Percentiles rank a stretch among this genome's conserved stretches.
Evolutionary conservation across 2,113 vertebrate species (phyloP).

Genomic region (Quiscalus mexicanus): DNA sequence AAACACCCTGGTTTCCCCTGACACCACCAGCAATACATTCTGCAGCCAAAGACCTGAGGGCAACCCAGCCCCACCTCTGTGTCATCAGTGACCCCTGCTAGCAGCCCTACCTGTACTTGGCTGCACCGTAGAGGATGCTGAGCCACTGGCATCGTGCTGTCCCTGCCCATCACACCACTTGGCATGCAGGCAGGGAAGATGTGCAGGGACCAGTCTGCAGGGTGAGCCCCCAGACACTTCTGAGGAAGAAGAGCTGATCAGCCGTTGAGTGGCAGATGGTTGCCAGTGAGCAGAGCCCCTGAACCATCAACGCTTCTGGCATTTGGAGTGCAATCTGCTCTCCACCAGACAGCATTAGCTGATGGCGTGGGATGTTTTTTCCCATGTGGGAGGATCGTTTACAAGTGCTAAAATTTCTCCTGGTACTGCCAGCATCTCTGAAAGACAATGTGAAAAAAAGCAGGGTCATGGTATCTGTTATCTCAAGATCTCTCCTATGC

Average conservation of each 20-base stretch:
- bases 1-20: not conserved
- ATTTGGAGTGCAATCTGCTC: not conserved
- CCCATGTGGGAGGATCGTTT: not conserved
- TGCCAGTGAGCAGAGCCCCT: not conserved
- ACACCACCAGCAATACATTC: not conserved
- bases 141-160: not conserved
- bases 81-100: not conserved
- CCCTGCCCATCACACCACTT: not conserved
- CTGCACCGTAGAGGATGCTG: not conserved
- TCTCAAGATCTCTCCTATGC: not conserved
- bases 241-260: not conserved
- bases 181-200: not conserved
- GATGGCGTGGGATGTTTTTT: accelerated
- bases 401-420: not conserved
- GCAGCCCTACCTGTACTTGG: not conserved
- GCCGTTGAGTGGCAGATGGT: accelerated
- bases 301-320: not conserved
- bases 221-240: not conserved
- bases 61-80: not conserved
- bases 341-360: not conserved
- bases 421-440: not conserved
- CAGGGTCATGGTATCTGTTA: not conserved
- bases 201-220: not conserved
- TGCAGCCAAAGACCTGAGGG: not conserved
- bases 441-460: not conserved